Evolutionary conservation across 35 echinoderm and acorn worm genomes (phyloP).

Genomic region (Patiria miniata): DNA sequence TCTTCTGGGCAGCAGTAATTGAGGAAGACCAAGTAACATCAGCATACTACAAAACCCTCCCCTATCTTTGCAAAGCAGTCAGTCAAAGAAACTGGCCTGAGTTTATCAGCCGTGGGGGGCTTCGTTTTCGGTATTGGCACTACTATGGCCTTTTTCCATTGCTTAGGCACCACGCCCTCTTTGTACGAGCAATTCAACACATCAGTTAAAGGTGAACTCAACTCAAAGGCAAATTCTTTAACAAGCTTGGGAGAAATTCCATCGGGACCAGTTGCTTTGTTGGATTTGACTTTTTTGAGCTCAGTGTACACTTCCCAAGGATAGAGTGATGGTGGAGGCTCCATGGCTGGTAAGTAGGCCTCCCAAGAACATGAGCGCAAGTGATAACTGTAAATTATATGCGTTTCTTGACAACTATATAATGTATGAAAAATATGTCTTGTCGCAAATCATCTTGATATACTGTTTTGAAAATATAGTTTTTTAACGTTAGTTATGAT

Average conservation of each 20-base stretch:
- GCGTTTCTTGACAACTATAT: too few species aligned
- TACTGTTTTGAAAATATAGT: too few species aligned
- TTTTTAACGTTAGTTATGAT: too few species aligned
- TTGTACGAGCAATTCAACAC: constrained; percentile 52
- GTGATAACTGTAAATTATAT: too few species aligned
- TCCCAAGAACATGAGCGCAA: too few species aligned
- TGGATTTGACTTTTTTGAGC: constrained; percentile 21
- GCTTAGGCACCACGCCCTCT: constrained; percentile 41
- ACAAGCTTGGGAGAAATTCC: constrained; percentile 47
- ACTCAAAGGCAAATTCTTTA: constrained; percentile 64
- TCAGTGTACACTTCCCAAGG: constrained; percentile 63
- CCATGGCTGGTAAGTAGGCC: constrained; percentile 3
- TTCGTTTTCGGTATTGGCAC: constrained; percentile 58
- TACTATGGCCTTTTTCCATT: constrained; percentile 68
- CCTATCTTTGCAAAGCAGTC: constrained; percentile 45
- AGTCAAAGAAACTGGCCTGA: constrained; percentile 67
- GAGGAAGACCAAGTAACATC: too few species aligned
- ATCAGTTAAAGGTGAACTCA: constrained; percentile 41
- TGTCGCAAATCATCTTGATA: too few species aligned
- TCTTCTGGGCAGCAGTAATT: too few species aligned
- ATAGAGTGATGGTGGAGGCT: constrained; percentile 5
- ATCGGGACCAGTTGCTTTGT: constrained; percentile 48
- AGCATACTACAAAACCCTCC: constrained; percentile 59
- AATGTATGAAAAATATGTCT: too few species aligned
- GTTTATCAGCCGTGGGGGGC: constrained; percentile 44